Evolutionary conservation across 2,113 vertebrate genomes (phyloP).

Genomic region (Microcebus tavaratra): DNA sequence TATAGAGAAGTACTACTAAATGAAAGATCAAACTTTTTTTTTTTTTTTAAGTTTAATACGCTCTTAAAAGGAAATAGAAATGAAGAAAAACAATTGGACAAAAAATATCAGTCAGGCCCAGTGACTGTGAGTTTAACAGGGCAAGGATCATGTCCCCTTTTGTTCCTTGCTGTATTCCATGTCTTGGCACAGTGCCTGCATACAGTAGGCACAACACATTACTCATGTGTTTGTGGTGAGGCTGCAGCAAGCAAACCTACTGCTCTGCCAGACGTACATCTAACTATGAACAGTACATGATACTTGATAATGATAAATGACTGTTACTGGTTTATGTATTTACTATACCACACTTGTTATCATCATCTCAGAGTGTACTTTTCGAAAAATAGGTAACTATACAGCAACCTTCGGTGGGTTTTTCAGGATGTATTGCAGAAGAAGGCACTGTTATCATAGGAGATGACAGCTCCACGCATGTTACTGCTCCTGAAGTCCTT

Average conservation of each 20-base stretch:
- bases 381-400: too few relatives aligned
- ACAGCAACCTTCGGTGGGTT: too few relatives aligned
- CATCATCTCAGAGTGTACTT: too few relatives aligned
- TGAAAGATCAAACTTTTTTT: neutral
- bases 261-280: neutral
- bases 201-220: neutral
- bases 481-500: too few relatives aligned
- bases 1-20: neutral
- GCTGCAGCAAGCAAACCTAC: neutral
- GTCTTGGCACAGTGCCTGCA: neutral
- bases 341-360: too few relatives aligned
- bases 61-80: slow-evolving; percentile 51
- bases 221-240: neutral
- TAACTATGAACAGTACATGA: neutral
- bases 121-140: neutral
- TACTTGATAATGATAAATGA: neutral
- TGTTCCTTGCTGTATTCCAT: neutral
- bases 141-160: neutral
- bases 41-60: slow-evolving; percentile 6
- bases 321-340: too few relatives aligned
- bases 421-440: too few relatives aligned
- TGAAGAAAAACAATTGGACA: neutral
- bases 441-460: too few relatives aligned
- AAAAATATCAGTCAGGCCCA: neutral
- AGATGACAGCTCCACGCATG: too few relatives aligned